Conservation (phyloP, 2,797 vertebrate species). For the Scolopax rusticola region DNA sequence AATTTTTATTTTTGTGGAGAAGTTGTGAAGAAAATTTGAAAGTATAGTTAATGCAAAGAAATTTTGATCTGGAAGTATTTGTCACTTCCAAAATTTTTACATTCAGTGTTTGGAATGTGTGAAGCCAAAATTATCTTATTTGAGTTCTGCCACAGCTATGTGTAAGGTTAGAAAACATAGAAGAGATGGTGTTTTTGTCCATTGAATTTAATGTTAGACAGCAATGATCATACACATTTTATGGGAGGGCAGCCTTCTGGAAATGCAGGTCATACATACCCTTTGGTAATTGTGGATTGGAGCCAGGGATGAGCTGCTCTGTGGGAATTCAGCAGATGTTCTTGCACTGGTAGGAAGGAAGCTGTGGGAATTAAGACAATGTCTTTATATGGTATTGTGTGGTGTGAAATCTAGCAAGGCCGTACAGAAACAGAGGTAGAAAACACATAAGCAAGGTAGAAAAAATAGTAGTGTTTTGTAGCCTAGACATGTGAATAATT, state of each 20-base stretch:
- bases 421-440: no score
- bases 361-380: no score
- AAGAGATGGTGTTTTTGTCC: neutral
- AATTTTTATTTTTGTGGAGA: neutral
- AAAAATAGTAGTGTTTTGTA: no score
- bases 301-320: no score
- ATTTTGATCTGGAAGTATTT: neutral
- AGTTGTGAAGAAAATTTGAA: neutral
- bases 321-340: no score
- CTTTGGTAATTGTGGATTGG: neutral
- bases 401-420: no score
- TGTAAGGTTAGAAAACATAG: neutral
- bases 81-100: neutral
- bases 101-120: neutral
- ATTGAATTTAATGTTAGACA: neutral
- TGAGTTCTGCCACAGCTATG: neutral
- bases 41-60: neutral
- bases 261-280: neutral
- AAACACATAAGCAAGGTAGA: no score
- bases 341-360: no score
- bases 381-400: no score
- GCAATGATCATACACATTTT: neutral
- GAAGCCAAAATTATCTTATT: neutral
- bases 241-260: neutral
- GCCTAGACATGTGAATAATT: no score